phyloP scores from a whole-genome alignment of 2,888 invertebrate species.

The Cosmia pyralina region DNA sequence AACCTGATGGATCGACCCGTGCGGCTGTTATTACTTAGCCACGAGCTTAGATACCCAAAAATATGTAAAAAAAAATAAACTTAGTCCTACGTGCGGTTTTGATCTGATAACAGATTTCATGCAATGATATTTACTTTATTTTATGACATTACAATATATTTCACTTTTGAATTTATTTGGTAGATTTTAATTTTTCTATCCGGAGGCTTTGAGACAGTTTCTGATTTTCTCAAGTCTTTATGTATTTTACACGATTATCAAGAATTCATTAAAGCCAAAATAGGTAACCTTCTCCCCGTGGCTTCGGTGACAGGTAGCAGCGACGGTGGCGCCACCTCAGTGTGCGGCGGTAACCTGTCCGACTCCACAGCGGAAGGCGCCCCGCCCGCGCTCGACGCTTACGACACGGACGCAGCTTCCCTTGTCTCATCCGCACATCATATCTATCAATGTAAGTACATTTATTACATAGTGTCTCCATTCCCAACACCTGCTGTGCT shows the following conservation, averaged over 20 bases:
- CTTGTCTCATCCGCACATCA: conserved; percentile 93
- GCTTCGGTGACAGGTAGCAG: conserved; percentile 91
- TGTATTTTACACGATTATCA: background rate
- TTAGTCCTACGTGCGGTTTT: background rate
- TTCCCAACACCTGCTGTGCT: conserved; percentile 34
- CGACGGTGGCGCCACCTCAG: conserved; percentile 94
- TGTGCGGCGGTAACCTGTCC: conserved; percentile 95
- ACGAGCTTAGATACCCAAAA: background rate
- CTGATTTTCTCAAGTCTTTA: background rate
- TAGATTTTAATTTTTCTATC: too few relatives aligned
- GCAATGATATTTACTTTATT: too few relatives aligned
- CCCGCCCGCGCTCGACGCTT: conserved; percentile 91
- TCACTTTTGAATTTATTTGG: too few relatives aligned
- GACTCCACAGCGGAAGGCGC: conserved; percentile 94
- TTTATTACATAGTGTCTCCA: conserved; percentile 7
- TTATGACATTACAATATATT: too few relatives aligned
- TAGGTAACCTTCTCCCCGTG: conserved; percentile 50
- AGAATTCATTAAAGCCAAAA: conserved; percentile 37
- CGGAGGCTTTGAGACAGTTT: background rate
- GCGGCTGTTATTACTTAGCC: too few relatives aligned
- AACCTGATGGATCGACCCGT: too few relatives aligned
- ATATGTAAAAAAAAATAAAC: background rate
- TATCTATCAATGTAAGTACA: conserved; percentile 93
- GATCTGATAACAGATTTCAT: background rate
- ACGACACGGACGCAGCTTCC: conserved; percentile 93